These are phyloP conservation scores for Oryzias celebensis DNA, from an alignment of 2,113 vertebrate species.

Conservation along the genomic window DNA sequence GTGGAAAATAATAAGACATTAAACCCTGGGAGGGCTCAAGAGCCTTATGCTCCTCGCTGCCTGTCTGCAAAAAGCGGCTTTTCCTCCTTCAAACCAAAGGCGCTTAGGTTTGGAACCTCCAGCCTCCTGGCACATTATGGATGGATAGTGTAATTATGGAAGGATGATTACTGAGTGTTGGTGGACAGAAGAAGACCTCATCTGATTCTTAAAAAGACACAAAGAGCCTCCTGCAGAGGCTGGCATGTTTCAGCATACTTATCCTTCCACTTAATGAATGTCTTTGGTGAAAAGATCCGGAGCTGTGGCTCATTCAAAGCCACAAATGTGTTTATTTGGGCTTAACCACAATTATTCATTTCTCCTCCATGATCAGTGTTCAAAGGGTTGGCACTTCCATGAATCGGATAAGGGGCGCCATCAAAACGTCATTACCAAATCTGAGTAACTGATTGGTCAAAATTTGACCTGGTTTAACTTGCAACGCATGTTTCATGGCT, in stretches of 20 bases:
- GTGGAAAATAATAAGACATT: constrained; percentile 72
- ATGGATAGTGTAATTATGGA: constrained; percentile 21
- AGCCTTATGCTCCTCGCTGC: constrained; percentile 58
- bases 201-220: constrained; percentile 67
- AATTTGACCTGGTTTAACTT: no score
- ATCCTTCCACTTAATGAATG: constrained; percentile 12
- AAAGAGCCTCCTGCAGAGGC: constrained; percentile 24
- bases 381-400: no score
- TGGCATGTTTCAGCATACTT: constrained; percentile 27
- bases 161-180: constrained; percentile 44
- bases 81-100: constrained; percentile 51
- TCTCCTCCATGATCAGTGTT: no score
- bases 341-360: no score
- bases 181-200: constrained; percentile 60
- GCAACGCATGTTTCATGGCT: no score
- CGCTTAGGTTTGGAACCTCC: constrained; percentile 52
- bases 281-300: constrained; percentile 1
- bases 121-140: constrained; percentile 62
- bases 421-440: no score
- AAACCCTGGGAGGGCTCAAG: constrained; percentile 63
- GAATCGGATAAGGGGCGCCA: no score
- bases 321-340: not conserved
- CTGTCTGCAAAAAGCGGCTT: constrained; percentile 56
- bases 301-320: constrained; percentile 1
- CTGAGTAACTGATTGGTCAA: no score